Evolutionary conservation across 2,888 invertebrate genomes (phyloP).

Genomic region (Caenorhabditis parvicauda): DNA sequence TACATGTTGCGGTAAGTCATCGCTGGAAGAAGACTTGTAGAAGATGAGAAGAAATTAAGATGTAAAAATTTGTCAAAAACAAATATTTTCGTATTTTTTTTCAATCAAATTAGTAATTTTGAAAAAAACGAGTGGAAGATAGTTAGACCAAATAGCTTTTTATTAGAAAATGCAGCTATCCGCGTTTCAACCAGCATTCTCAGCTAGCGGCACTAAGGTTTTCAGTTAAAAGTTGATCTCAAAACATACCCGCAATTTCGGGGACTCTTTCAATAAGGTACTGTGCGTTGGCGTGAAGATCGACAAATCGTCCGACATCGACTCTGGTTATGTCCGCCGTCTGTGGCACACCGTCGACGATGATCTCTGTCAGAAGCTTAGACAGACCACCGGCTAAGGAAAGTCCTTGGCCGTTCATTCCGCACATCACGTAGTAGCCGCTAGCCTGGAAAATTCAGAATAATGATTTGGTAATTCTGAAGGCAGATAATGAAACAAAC

Average conservation of each 20-base stretch:
- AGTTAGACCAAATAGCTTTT: too few species aligned
- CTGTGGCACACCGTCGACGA: constrained; percentile 73
- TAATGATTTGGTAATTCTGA: neutral
- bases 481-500: neutral
- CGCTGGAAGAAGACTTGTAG: constrained; percentile 33
- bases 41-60: too few species aligned
- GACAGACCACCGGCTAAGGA: constrained; percentile 94
- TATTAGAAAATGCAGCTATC: too few species aligned
- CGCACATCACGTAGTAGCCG: constrained; percentile 88
- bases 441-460: constrained; percentile 75
- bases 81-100: neutral
- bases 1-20: constrained; percentile 66
- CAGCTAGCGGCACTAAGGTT: too few species aligned
- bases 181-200: too few species aligned
- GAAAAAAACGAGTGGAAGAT: too few species aligned
- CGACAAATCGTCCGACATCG: constrained; percentile 84
- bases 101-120: too few species aligned
- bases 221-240: neutral
- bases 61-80: too few species aligned
- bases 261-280: constrained; percentile 85
- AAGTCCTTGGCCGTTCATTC: constrained; percentile 93
- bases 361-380: constrained; percentile 78
- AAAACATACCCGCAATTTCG: constrained; percentile 79
- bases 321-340: constrained; percentile 78
- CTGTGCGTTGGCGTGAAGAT: constrained; percentile 88